Evolutionary conservation across 2,888 invertebrate species (phyloP).

Genomic region (Rotaria macrura): DNA sequence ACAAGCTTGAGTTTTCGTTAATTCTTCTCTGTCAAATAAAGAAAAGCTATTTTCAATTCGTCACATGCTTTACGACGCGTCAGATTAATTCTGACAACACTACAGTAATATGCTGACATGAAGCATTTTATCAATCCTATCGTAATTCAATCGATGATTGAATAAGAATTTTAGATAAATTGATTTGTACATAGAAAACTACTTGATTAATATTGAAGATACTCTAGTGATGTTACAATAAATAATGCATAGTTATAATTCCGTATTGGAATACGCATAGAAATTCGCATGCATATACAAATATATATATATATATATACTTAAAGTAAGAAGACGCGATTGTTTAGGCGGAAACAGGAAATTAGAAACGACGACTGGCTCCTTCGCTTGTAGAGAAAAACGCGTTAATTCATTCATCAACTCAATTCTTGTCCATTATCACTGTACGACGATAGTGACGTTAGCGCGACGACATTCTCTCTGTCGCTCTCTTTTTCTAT

Average conservation of each 20-base stretch:
- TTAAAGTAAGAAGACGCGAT: neutral
- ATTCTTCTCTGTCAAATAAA: neutral
- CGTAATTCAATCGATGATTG: neutral
- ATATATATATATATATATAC: neutral
- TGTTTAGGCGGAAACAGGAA: slow-evolving; percentile 15
- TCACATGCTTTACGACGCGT: neutral
- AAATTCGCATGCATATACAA: too few species aligned
- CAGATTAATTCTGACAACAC: neutral
- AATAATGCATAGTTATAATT: neutral
- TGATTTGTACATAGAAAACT: neutral
- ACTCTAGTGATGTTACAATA: neutral
- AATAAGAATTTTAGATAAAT: neutral
- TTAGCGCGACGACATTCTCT: neutral
- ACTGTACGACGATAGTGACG: neutral
- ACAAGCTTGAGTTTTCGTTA: neutral
- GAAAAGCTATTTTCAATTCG: neutral
- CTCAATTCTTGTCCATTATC: neutral
- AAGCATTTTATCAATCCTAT: neutral
- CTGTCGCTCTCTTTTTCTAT: neutral
- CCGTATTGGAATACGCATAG: neutral
- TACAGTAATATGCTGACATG: neutral
- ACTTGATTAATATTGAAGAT: neutral
- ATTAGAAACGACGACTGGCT: slow-evolving; percentile 9
- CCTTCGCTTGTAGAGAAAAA: neutral
- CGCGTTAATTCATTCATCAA: slow-evolving; percentile 7